Percentiles rank a stretch among this genome's conserved stretches.
phyloP scores from a whole-genome alignment of 1,140 invertebrate species.

The Macrostomum lignano region DNA sequence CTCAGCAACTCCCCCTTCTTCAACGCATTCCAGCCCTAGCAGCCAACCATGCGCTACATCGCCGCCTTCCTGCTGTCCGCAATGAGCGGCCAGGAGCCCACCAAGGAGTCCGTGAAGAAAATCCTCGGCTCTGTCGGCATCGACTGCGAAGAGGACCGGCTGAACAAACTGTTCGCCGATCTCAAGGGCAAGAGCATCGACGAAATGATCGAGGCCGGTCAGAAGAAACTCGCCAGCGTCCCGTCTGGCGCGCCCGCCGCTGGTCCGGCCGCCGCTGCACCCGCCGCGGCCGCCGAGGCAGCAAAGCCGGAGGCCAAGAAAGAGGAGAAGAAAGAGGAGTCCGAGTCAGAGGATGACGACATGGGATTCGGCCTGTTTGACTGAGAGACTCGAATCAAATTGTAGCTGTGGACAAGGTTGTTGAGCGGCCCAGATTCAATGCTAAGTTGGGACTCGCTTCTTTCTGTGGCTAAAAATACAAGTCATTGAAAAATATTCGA shows the following conservation, averaged over 20 bases:
- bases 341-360: slow-evolving; percentile 22
- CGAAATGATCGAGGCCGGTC: slow-evolving; percentile 50
- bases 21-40: no score
- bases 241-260: slow-evolving; percentile 10
- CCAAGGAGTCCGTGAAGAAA: slow-evolving; percentile 56
- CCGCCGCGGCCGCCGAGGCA: slow-evolving; percentile 13
- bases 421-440: no score
- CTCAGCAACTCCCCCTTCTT: no score
- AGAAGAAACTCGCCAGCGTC: slow-evolving; percentile 10
- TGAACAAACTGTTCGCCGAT: slow-evolving; percentile 54
- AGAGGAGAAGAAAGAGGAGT: no score
- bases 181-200: slow-evolving; percentile 63
- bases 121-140: slow-evolving; percentile 80
- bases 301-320: slow-evolving; percentile 22
- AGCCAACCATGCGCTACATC: slow-evolving; percentile 98
- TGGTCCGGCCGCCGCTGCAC: slow-evolving; percentile 7
- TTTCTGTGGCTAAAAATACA: no score
- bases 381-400: no score
- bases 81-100: slow-evolving; percentile 56
- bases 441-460: no score
- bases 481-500: no score
- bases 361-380: no score
- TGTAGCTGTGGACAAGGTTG: no score
- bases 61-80: slow-evolving; percentile 77
- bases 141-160: slow-evolving; percentile 51